Base-by-base conservation (phyloP, 2,888 invertebrate species). In the Aphodius granarius region DNA sequence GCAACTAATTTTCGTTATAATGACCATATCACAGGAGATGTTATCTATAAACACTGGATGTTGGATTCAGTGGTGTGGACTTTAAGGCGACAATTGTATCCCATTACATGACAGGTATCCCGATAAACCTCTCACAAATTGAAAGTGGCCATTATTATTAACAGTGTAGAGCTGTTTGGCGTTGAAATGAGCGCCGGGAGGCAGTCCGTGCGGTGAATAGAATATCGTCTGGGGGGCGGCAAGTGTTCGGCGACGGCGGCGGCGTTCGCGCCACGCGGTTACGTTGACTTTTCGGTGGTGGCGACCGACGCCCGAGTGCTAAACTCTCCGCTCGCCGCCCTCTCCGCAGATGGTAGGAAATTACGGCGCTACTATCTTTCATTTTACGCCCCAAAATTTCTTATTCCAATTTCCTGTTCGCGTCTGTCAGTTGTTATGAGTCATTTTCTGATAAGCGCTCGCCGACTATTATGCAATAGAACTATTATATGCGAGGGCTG, bases 331-430 rank as follows among this genome's bases (percentile, higher is more conserved):
- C 71, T 23, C 73, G 71, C 75, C 64, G 21, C 43, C 77, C 73
- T 83, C 81, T 83, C 80, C 79, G 80, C 82, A 81, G 84, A 85
- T 85, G 84, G 85, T 90, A 91, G 91, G 91, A 91, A 91, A 91
- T 91, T 91, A 91, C 91, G 89, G 91, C 90, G 90, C 91, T 90
- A 91, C 91, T 92, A 92, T 92, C 91, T 91, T 91, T 91, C 91
- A 91, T 91, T 91, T 91, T 91, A 91, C 91, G 91, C 91, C 91
- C 91, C 90, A 91, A 91, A 92, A 91, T 92, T 92, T 92, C 92
- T 92, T 92, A 92, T 92, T 91, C 91, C 92, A 92, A 92, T 92
- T 91, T 92, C 92, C 87, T 85, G 86, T 87, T 87, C 86, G 87
- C 87, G 87, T 87, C 87, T 87, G 87, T 87, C 87, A 87, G 91